These are phyloP conservation scores for Mellilla xanthometata DNA, from an alignment of 2,888 invertebrate species.

Conservation along the genomic window DNA sequence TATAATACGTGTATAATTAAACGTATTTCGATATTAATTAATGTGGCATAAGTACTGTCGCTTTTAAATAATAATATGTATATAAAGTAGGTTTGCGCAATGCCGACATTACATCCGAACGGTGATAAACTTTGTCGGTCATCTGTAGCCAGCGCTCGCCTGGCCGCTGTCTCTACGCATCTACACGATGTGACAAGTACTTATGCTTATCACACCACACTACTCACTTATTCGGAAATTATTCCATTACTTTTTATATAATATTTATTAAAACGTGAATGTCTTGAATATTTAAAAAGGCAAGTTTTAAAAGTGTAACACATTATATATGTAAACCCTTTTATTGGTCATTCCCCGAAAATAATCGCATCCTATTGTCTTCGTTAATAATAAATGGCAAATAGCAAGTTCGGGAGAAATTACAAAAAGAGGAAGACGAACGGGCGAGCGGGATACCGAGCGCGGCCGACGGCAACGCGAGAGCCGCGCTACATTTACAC, in stretches of 20 bases:
- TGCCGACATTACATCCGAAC: slow-evolving; percentile 74
- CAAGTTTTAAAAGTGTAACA: too few species aligned
- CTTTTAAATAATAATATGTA: slow-evolving; percentile 20
- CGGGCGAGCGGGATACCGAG: slow-evolving; percentile 57
- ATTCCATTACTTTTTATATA: too few species aligned
- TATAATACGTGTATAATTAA: too few species aligned
- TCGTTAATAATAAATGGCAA: slow-evolving; percentile 29
- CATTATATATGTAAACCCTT: too few species aligned
- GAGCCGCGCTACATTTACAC: slow-evolving; percentile 53
- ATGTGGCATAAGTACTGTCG: background rate
- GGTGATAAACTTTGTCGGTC: slow-evolving; percentile 80
- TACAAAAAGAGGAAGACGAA: slow-evolving; percentile 70
- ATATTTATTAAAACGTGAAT: too few species aligned
- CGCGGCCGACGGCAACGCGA: slow-evolving; percentile 37
- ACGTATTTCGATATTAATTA: too few species aligned
- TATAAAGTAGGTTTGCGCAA: slow-evolving; percentile 67
- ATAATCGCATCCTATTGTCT: slow-evolving; percentile 5
- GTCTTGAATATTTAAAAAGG: too few species aligned
- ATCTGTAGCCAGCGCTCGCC: slow-evolving; percentile 22
- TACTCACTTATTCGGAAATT: too few species aligned
- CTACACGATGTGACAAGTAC: slow-evolving; percentile 27
- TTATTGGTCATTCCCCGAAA: background rate
- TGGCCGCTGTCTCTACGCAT: slow-evolving; percentile 1
- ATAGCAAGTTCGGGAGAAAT: slow-evolving; percentile 60
- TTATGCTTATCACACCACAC: background rate